Conservation (phyloP, 1,140 invertebrate genomes). For the roundworm (Caenorhabditis elegans) region DNA sequence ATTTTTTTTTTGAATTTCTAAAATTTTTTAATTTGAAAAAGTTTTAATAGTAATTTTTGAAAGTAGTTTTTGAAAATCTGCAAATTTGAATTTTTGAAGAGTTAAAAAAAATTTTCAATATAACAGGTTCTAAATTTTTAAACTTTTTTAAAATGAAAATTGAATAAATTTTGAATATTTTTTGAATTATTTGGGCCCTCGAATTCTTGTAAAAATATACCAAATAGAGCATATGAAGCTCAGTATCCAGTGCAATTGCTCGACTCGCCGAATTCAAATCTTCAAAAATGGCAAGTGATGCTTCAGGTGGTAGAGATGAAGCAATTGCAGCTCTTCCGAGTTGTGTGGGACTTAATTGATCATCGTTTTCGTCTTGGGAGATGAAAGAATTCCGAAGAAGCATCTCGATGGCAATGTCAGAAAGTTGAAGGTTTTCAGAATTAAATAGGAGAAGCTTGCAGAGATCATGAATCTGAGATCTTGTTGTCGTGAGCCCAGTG, state of each 20-base stretch:
- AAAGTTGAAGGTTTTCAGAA: neutral
- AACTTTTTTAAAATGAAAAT: too few relatives aligned
- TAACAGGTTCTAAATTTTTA: too few relatives aligned
- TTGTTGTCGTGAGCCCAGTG: slow-evolving; percentile 24
- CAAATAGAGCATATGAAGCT: slow-evolving; percentile 90
- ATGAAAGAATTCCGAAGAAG: neutral
- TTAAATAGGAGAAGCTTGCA: neutral
- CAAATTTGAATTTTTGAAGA: too few relatives aligned
- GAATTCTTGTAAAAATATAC: too few relatives aligned
- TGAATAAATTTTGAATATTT: too few relatives aligned
- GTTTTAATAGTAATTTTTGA: too few relatives aligned
- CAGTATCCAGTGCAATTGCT: slow-evolving; percentile 87
- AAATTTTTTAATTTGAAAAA: too few relatives aligned
- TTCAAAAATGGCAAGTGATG: slow-evolving; percentile 82
- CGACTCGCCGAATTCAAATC: slow-evolving; percentile 86
- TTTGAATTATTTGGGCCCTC: too few relatives aligned
- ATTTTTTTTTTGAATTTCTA: too few relatives aligned
- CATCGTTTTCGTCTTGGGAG: neutral
- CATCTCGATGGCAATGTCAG: neutral
- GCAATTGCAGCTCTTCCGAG: slow-evolving; percentile 87
- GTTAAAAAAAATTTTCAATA: too few relatives aligned
- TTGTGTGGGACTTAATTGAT: slow-evolving; percentile 72
- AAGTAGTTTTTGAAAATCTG: too few relatives aligned
- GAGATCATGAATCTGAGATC: neutral
- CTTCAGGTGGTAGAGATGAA: slow-evolving; percentile 86